Evolutionary conservation across 2,113 vertebrate species (phyloP), one percentile per base, ranked within the genome.

Genomic region (Tenrec ecaudatus): DNA sequence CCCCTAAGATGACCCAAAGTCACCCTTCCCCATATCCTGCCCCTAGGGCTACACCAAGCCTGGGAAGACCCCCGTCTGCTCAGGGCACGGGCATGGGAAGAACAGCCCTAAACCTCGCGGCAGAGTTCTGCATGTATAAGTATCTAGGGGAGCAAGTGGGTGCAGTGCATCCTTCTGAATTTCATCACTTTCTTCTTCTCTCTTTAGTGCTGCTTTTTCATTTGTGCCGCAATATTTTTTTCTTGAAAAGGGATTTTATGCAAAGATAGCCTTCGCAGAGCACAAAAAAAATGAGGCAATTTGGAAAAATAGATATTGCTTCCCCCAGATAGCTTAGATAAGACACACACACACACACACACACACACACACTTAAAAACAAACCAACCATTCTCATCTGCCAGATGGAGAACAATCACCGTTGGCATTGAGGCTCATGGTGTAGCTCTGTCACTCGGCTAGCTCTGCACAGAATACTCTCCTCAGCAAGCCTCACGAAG

Each of bases 181-280:
- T 86, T 90, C 47, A 86, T 16, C 60, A 40, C 64, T 89, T 53
- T 80, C 69, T 38, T 86, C 93, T 90, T 64, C 31, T 6, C n/a
- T 80, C 94, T 95, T 64, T 88, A 87, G 19, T 75, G 47, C 82
- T 75, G 58, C 38, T 73, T 83, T 93, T 82, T 91, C 84, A 90
- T 83, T 57, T 90, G 82, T 66, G 66, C 64, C 79, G 90, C 92
- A 93, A 79, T 83, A 84, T 95, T 95, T 91, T 91, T 53, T 83
- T 94, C 94, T 92, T 95, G 87, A 91, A 88, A 88, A 93, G 94
- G 95, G 89, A 92, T 83, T 95, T 92, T 93, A 80, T 94, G 95
- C 58, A 29, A 76, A 90, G 86, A 93, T 90, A 95, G 71, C 53
- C 68, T 95, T 80, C 89, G 94, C 66, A 87, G 96, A 95, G 93